Conservation (phyloP, 2,797 vertebrate species). For the Gouania willdenowi region DNA sequence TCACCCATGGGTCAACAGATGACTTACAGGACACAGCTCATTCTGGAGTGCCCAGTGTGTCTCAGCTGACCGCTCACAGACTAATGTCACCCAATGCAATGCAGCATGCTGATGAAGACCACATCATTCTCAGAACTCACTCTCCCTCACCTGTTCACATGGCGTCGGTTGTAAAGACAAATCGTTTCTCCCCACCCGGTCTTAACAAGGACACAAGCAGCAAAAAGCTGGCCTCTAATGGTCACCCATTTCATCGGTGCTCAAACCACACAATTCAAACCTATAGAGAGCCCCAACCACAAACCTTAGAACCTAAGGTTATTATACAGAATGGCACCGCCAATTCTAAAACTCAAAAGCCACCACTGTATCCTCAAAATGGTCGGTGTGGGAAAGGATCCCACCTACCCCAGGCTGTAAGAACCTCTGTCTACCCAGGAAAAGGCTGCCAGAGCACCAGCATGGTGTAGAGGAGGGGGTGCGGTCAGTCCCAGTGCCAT, state of each 20-base stretch:
- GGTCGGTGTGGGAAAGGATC: constrained; percentile 57
- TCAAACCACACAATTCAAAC: constrained; percentile 35
- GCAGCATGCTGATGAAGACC: constrained; percentile 32
- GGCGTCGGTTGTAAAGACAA: constrained; percentile 67
- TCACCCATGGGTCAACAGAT: constrained; percentile 18
- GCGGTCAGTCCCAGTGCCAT: constrained; percentile 44
- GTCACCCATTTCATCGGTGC: constrained; percentile 54
- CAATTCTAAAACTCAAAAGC: constrained; percentile 62
- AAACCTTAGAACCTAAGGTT: constrained; percentile 46
- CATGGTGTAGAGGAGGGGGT: constrained; percentile 66
- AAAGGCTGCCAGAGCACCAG: constrained; percentile 69
- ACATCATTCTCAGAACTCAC: constrained; percentile 53
- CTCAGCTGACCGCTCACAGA: constrained; percentile 43
- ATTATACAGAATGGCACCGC: constrained; percentile 44
- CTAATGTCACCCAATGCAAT: not conserved
- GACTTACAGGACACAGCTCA: constrained; percentile 26
- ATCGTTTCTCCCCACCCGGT: constrained; percentile 31
- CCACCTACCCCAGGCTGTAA: constrained; percentile 31
- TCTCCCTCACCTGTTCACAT: constrained; percentile 60
- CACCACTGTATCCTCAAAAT: constrained; percentile 73
- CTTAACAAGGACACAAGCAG: constrained; percentile 29
- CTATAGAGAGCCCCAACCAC: constrained; percentile 23
- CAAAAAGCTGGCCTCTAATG: constrained; percentile 45
- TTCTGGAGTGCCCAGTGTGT: constrained; percentile 33
- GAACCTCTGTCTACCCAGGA: constrained; percentile 47